Evolutionary conservation across 2,113 vertebrate species (phyloP).

Genomic region (Laticauda colubrina): DNA sequence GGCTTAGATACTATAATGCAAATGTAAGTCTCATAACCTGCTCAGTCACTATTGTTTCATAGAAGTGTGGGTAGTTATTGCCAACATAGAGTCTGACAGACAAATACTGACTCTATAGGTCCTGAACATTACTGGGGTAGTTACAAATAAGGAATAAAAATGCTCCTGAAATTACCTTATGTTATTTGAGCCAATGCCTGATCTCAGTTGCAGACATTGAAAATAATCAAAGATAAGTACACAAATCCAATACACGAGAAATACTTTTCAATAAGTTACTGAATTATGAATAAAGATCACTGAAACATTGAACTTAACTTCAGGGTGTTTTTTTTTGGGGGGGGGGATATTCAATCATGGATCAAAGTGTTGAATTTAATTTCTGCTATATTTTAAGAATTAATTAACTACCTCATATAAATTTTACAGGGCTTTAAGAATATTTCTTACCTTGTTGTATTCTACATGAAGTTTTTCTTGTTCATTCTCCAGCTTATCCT

Average conservation of each 20-base stretch:
- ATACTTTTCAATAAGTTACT: background rate
- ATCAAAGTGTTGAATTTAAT: background rate
- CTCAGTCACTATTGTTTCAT: background rate
- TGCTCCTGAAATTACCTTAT: background rate
- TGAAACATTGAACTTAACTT: background rate
- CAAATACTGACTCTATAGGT: no score
- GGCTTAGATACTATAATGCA: background rate
- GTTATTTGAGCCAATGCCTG: background rate
- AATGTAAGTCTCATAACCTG: background rate
- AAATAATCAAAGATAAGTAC: background rate
- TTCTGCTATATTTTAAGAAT: background rate
- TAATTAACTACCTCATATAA: background rate
- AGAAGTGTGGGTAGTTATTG: background rate
- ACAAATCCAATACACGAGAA: background rate
- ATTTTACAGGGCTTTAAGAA: background rate
- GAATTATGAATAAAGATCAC: background rate
- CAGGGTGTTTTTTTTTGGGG: background rate
- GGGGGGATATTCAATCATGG: background rate
- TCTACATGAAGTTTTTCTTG: conserved; percentile 97
- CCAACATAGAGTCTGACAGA: background rate
- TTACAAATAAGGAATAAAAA: background rate
- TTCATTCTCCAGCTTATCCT: conserved; percentile 96
- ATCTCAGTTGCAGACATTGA: background rate
- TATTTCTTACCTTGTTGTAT: conserved; percentile 87
- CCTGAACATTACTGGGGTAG: background rate